Percentiles rank a stretch among this genome's conserved stretches.
Evolutionary conservation across 2,888 invertebrate species (phyloP).

Genomic region (Creontiades dilutus): DNA sequence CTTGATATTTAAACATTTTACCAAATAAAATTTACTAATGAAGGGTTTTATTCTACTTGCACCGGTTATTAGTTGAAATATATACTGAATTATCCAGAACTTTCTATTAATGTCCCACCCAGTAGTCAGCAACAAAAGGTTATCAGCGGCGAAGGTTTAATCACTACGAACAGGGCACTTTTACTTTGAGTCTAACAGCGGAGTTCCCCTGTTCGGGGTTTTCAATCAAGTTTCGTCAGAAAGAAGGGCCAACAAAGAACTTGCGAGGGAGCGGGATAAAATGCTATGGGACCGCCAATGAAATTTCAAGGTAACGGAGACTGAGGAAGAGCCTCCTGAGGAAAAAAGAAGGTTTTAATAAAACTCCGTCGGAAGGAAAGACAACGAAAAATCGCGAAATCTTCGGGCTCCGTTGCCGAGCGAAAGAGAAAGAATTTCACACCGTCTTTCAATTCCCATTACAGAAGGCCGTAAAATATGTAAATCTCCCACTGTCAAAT

Average conservation of each 20-base stretch:
- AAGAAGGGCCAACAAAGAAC: background rate
- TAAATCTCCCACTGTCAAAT: conserved; percentile 7
- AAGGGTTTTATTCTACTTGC: too few relatives aligned
- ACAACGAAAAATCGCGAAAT: conserved; percentile 13
- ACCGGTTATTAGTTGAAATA: too few relatives aligned
- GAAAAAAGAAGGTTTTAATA: background rate
- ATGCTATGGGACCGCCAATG: background rate
- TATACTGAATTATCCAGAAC: too few relatives aligned
- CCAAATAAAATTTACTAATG: too few relatives aligned
- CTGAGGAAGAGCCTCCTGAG: too few relatives aligned
- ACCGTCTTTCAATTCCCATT: background rate
- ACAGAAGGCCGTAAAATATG: conserved; percentile 13
- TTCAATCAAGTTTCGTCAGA: background rate
- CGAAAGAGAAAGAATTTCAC: background rate
- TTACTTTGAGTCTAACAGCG: too few relatives aligned
- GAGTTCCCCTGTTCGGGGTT: background rate
- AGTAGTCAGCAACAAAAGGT: too few relatives aligned
- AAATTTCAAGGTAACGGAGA: conserved; percentile 18
- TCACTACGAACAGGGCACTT: conserved; percentile 14
- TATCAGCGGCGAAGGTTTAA: background rate
- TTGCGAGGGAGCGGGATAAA: background rate
- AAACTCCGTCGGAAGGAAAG: background rate
- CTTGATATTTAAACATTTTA: too few relatives aligned
- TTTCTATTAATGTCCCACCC: too few relatives aligned
- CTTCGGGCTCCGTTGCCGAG: background rate